A percentile compares a stretch with the other conserved stretches of the same genome.
Conservation (phyloP, 2,888 invertebrate genomes). For the Apodemia zela region DNA sequence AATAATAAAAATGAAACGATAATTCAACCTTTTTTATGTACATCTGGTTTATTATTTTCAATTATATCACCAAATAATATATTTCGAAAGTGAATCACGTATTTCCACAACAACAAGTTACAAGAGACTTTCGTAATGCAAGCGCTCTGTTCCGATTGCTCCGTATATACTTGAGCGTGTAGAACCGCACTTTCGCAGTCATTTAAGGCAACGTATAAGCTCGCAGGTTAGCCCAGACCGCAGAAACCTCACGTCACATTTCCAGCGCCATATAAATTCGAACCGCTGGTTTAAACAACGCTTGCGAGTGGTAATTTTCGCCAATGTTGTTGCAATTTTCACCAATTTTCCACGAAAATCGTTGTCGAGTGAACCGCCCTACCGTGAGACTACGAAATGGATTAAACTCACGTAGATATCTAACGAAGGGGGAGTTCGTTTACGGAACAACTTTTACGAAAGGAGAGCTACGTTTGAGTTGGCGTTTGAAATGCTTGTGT, state of each 20-base stretch:
- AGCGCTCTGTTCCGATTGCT: slow-evolving; percentile 23
- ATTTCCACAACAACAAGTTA: background rate
- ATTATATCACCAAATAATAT: background rate
- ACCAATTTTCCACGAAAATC: slow-evolving; percentile 70
- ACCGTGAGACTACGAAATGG: slow-evolving; percentile 44
- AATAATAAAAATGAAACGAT: too few species aligned
- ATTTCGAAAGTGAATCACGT: background rate
- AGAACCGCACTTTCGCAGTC: slow-evolving; percentile 37
- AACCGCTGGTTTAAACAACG: slow-evolving; percentile 61
- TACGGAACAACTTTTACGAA: slow-evolving; percentile 72
- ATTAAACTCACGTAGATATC: slow-evolving; percentile 80
- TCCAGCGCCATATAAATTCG: slow-evolving; percentile 60
- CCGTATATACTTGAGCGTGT: slow-evolving; percentile 28
- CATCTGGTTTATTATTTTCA: background rate
- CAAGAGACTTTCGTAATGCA: slow-evolving; percentile 3
- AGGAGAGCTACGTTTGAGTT: slow-evolving; percentile 73
- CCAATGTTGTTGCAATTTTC: slow-evolving; percentile 76
- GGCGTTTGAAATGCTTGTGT: slow-evolving; percentile 74
- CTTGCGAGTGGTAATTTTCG: slow-evolving; percentile 72
- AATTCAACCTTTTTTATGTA: background rate
- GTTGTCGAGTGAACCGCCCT: slow-evolving; percentile 55
- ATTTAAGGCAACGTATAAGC: slow-evolving; percentile 30
- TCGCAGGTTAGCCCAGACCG: slow-evolving; percentile 39
- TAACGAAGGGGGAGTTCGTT: slow-evolving; percentile 76
- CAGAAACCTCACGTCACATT: slow-evolving; percentile 53